Conservation (phyloP, 2,888 invertebrate genomes). For the Trissolcus japonicus region DNA sequence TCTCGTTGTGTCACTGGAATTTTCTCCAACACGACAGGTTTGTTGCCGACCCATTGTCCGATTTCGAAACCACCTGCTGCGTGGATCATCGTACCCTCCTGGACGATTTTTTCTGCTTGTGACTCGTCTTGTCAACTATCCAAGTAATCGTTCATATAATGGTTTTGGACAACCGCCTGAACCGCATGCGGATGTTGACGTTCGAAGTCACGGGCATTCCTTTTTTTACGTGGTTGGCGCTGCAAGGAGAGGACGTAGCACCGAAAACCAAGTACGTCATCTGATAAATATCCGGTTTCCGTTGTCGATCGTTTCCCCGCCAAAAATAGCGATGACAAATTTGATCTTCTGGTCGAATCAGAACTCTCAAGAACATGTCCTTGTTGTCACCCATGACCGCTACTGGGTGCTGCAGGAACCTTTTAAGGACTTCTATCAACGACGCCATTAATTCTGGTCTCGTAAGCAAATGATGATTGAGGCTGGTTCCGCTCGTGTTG, state of each 20-base stretch:
- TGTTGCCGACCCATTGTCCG: conserved; percentile 42
- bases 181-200: conserved; percentile 57
- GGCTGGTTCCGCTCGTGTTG: too few species aligned
- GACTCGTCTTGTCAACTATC: conserved; percentile 49
- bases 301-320: conserved; percentile 11
- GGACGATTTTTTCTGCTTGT: conserved; percentile 20
- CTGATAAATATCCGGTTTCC: conserved; percentile 42
- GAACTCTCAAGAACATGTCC: conserved; percentile 6
- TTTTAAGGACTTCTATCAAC: too few species aligned
- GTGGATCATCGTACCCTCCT: conserved; percentile 49
- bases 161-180: conserved; percentile 58
- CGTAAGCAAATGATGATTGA: too few species aligned
- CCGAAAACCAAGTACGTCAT: conserved; percentile 62
- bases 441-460: too few species aligned
- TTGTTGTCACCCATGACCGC: conserved; percentile 2
- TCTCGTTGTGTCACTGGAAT: too few species aligned
- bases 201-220: conserved; percentile 57
- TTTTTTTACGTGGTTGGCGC: conserved; percentile 60
- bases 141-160: conserved; percentile 57
- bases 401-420: background rate
- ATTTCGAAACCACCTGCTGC: conserved; percentile 56
- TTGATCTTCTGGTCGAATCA: conserved; percentile 3
- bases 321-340: conserved; percentile 12
- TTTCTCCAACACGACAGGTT: too few species aligned
- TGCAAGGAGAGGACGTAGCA: conserved; percentile 44